These are phyloP conservation scores for Selenia dentaria DNA, from an alignment of 2,888 invertebrate genomes.

Conservation along the genomic window DNA sequence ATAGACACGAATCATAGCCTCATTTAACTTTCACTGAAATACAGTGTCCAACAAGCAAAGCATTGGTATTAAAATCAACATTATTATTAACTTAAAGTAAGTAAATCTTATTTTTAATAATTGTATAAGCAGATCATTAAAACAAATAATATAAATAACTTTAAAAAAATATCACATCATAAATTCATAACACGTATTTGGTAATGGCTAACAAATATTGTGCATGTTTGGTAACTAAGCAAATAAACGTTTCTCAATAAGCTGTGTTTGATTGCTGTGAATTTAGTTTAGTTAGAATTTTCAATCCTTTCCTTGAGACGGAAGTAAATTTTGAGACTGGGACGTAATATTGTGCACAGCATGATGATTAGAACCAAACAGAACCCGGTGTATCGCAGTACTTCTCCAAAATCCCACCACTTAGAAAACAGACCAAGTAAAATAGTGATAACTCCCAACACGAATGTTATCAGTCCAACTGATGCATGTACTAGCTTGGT, in stretches of 20 bases:
- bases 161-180: constrained; percentile 13
- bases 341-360: constrained; percentile 69
- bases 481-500: constrained; percentile 74
- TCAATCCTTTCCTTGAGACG: constrained; percentile 74
- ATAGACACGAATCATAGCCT: too few relatives aligned
- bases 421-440: constrained; percentile 65
- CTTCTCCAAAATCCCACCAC: constrained; percentile 73
- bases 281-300: constrained; percentile 52
- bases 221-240: constrained; percentile 12
- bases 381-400: constrained; percentile 60
- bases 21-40: too few relatives aligned
- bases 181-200: constrained; percentile 16
- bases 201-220: constrained; percentile 14
- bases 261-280: not conserved
- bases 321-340: constrained; percentile 74
- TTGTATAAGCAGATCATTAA: constrained; percentile 12
- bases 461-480: constrained; percentile 68
- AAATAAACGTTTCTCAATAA: not conserved
- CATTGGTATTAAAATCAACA: too few relatives aligned
- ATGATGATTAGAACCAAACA: constrained; percentile 60
- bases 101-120: not conserved
- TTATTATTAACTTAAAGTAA: too few relatives aligned
- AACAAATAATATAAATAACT: not conserved
- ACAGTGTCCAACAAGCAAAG: too few relatives aligned
- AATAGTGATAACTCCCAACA: constrained; percentile 68